Evolutionary conservation across 2,797 vertebrate genomes (phyloP).

Genomic region (Megalops cyprinoides): DNA sequence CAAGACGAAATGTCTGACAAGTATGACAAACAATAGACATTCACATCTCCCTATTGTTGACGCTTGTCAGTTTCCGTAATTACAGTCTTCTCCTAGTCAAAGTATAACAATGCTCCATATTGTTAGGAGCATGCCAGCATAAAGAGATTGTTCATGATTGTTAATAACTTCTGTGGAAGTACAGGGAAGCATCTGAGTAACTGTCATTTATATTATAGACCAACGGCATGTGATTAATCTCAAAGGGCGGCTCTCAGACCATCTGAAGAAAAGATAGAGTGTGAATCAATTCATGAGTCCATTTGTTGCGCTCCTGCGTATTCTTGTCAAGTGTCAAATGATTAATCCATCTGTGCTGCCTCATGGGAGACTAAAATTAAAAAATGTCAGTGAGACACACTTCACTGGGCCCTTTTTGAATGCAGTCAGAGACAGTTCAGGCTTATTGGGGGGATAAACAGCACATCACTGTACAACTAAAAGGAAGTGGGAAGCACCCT

Average conservation of each 20-base stretch:
- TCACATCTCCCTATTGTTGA: conserved; percentile 16
- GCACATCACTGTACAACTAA: neutral
- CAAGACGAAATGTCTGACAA: conserved; percentile 17
- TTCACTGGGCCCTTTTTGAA: neutral
- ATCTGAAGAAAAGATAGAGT: conserved; percentile 13
- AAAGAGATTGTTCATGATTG: conserved; percentile 29
- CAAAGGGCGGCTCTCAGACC: conserved; percentile 1
- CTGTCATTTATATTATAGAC: conserved; percentile 11
- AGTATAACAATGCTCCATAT: conserved; percentile 30
- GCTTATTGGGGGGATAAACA: neutral
- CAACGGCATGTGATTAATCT: conserved; percentile 19
- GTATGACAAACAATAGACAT: conserved; percentile 17
- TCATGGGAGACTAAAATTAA: neutral
- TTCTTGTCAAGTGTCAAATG: conserved; percentile 11
- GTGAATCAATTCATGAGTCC: neutral
- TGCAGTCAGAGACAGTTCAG: neutral
- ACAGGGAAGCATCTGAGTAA: conserved; percentile 29
- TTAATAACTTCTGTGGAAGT: conserved; percentile 27
- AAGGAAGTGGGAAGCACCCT: neutral
- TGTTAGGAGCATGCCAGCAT: conserved; percentile 20
- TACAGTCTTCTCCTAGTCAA: conserved; percentile 21
- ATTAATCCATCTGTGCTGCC: conserved; percentile 4
- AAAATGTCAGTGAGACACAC: neutral
- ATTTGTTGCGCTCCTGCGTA: neutral
- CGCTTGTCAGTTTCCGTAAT: conserved; percentile 22